Evolutionary conservation across 2,888 invertebrate species (phyloP).

Genomic region (Eugnorisma glareosa): DNA sequence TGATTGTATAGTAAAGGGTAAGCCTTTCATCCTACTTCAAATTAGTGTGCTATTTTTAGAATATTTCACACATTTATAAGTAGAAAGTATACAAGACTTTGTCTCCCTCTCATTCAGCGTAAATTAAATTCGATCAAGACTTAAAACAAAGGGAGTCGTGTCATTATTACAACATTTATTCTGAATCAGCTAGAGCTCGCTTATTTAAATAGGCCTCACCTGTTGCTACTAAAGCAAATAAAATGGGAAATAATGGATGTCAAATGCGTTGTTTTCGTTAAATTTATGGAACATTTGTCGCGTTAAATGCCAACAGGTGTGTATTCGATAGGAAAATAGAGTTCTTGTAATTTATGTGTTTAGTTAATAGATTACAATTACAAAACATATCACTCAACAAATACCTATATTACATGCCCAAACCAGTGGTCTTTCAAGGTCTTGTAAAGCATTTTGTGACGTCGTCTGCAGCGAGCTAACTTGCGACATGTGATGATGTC

Average conservation of each 20-base stretch:
- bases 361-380: constrained; percentile 20
- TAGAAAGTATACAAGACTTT: constrained; percentile 9
- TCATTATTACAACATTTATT: constrained; percentile 5
- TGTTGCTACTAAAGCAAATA: constrained; percentile 41
- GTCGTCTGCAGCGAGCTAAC: constrained; percentile 3
- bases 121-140: not conserved
- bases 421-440: constrained; percentile 11
- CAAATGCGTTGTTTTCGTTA: constrained; percentile 35
- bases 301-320: constrained; percentile 45
- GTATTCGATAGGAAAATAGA: constrained; percentile 20
- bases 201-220: constrained; percentile 19
- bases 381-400: constrained; percentile 15
- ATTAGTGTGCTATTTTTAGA: constrained; percentile 29
- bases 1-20: constrained; percentile 14
- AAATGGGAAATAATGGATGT: constrained; percentile 22
- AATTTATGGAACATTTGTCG: constrained; percentile 45
- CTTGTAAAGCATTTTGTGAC: constrained; percentile 1
- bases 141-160: not conserved
- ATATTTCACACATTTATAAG: constrained; percentile 11
- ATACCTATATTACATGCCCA: not conserved
- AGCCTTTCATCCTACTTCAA: not conserved
- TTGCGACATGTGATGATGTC: not conserved
- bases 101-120: not conserved
- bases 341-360: constrained; percentile 30
- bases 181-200: not conserved